These are phyloP conservation scores for Bufo bufo DNA, from an alignment of 2,113 vertebrate species.

Conservation along the genomic window DNA sequence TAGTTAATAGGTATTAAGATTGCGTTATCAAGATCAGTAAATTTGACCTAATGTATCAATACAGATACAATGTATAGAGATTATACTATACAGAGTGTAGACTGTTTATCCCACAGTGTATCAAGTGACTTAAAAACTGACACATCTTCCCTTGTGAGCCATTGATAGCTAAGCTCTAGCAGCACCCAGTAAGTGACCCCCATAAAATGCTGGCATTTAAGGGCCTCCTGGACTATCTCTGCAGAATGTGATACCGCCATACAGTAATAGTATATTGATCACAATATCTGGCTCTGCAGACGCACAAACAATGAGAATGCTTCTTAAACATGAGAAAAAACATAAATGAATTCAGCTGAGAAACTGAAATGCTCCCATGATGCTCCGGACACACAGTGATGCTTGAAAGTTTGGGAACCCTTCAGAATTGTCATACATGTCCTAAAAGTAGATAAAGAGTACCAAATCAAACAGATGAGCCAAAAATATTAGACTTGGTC, in stretches of 20 bases:
- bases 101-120: neutral
- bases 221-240: neutral
- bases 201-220: neutral
- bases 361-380: neutral
- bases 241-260: neutral
- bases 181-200: neutral
- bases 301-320: neutral
- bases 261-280: conserved; percentile 32
- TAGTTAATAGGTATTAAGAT: no score
- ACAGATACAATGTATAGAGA: no score
- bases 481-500: no score
- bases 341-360: neutral
- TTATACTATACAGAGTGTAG: no score
- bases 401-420: no score
- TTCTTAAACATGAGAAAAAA: conserved; percentile 11
- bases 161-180: neutral
- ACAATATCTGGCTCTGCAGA: neutral
- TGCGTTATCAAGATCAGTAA: no score
- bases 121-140: neutral
- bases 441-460: no score
- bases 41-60: no score
- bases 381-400: neutral
- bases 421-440: no score
- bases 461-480: no score
- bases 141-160: neutral